Base-by-base conservation (phyloP, 2,113 vertebrate genomes). In the Syngnathus floridae region DNA sequence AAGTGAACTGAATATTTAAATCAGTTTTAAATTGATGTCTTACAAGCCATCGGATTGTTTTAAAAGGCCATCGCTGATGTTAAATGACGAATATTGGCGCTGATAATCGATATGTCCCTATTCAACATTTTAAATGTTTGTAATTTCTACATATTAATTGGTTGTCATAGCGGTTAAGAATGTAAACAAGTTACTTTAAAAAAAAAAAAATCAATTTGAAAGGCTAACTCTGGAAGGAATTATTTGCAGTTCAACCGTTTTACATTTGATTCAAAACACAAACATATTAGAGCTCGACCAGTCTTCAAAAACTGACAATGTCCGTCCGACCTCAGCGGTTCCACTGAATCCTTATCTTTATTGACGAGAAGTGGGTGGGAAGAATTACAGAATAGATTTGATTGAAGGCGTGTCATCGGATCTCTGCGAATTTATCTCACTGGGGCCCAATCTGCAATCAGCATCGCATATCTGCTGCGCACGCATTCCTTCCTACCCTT, bases 401-500 rank as follows among this genome's bases (percentile, higher is more conserved):
- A 88, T 87, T 83, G 84, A 70, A 11, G 71, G 72, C 16, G 64
- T 17, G 66, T 86, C 86, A 87, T 88, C 79, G 79, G 80, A 86
- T 86, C 78, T 38, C 68, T 61, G 73, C 73, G 79, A 80, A 69
- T 64, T 81, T 72, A 72, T 83, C 65, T 67, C 38, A 49, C 76
- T 66, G 78, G 79, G 38, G 64, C 79, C 73, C 76, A 79, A 81
- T 73, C 57, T n/a, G 19, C 35, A n/a, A 59, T 59, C 79, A 69
- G 62, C 21, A 1, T 37, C 19, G 7, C 64, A 77, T 64, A 83
- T 84, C 79, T 79, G 77, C 76, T 75, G 75, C 62, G 72, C 71
- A 78, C 31, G 72, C 84, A 83, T 83, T 86, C 81, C 80, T 69
- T 60, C 57, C 65, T 26, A 41, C 43, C 65, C 65, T 82, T 84